Base-by-base conservation (phyloP, 2,888 invertebrate genomes). In the Drosophila hawaiiensis region DNA sequence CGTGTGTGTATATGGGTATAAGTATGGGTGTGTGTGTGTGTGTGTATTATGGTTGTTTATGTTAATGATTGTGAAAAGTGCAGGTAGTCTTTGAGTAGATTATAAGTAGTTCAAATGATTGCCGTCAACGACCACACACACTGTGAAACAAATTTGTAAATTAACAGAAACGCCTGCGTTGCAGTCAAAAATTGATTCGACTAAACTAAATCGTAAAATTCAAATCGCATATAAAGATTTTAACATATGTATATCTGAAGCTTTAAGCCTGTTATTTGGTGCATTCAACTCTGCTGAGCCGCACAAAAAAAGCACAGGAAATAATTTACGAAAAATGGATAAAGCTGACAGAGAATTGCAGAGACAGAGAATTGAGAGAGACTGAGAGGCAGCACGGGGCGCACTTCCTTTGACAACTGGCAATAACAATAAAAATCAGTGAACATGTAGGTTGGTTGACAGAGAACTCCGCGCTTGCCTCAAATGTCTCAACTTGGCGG, bases 351-450 rank as follows among this genome's bases (percentile, higher is more conserved):
- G 9, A 16, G 47, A 47, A 9, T 22, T 22, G 41, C 4, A 22
- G 43, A 43, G 43, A 22, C 19, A 35, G 10, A 37, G 31, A 41
- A 41, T 0, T 12, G 5, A 39, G 47, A 25, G 16, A 28, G 43
- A 28, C 28, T 22, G n/a, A 10, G 19, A 43, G 52, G 14, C 10
- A 53, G 60, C 19, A 39, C 43, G 71, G 54, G 47, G 68, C 68
- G 54, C 83, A 89, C 85, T 84, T 87, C 89, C 89, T 89, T 84
- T 85, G 85, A 85, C 87, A 87, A 89, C 87, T 89, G 85, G 88
- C 89, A 84, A 89, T 87, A 85, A 85, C 85, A 85, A 85, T 85
- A 89, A 85, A 85, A 85, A 87, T 85, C 85, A 89, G 76, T 82
- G 84, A 87, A 68, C 84, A 84, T 87, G 84, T 87, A 84, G 84